Percentiles rank a stretch among this genome's conserved stretches.
These are phyloP conservation scores for Osmoderma eremita DNA, from an alignment of 2,888 invertebrate species.

Conservation along the genomic window DNA sequence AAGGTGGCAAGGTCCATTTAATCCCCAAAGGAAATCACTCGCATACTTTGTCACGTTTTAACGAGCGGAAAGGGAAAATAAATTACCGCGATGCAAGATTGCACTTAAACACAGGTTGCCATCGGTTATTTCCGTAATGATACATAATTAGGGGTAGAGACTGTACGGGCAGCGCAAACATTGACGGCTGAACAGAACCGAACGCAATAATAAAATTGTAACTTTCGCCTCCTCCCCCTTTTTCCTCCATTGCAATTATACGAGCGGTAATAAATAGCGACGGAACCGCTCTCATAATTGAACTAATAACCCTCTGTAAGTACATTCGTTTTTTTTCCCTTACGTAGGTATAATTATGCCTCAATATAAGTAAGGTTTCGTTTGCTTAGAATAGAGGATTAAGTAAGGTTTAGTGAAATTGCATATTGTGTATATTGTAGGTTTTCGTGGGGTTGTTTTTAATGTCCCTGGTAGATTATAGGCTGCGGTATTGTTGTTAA, in stretches of 20 bases:
- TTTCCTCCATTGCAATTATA: background rate
- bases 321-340: conserved; percentile 5
- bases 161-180: background rate
- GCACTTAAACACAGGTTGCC: conserved; percentile 23
- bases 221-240: no score
- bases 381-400: background rate
- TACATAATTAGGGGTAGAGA: conserved; percentile 28
- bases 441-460: no score
- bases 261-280: conserved; percentile 28
- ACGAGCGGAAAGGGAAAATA: conserved; percentile 12
- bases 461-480: no score
- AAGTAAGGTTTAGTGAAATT: background rate
- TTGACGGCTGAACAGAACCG: background rate
- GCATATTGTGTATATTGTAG: no score
- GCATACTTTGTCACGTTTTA: conserved; percentile 26
- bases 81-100: conserved; percentile 25
- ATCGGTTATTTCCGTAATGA: conserved; percentile 30
- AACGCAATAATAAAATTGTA: conserved; percentile 11
- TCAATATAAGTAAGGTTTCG: background rate
- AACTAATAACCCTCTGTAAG: conserved; percentile 12
- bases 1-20: no score
- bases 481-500: no score
- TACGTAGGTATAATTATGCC: background rate
- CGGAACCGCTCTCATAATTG: conserved; percentile 16
- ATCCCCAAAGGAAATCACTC: no score